These are phyloP conservation scores for Turdus rufiventris DNA, from an alignment of 2,113 vertebrate species.

Conservation along the genomic window DNA sequence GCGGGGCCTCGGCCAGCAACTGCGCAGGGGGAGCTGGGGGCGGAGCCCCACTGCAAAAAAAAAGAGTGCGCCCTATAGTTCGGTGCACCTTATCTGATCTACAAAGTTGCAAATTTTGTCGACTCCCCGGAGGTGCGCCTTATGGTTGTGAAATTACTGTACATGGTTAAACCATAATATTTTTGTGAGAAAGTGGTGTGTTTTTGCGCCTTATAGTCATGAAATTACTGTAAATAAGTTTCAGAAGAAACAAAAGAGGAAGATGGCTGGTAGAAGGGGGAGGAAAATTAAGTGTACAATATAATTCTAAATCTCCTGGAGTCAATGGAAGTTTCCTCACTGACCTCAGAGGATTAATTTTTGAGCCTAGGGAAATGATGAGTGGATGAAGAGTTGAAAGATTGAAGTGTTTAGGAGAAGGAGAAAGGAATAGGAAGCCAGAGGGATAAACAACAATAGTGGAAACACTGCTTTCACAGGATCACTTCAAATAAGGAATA, in stretches of 20 bases:
- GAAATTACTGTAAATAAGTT: conserved; percentile 50
- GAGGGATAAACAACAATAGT: background rate
- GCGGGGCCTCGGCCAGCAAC: too few species aligned
- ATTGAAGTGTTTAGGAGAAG: conserved; percentile 39
- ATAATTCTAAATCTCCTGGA: conserved; percentile 48
- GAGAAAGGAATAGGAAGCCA: conserved; percentile 30
- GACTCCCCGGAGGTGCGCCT: too few species aligned
- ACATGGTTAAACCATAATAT: background rate
- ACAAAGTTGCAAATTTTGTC: too few species aligned
- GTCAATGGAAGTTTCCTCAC: conserved; percentile 34
- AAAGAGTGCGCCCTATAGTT: too few species aligned
- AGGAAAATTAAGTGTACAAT: background rate
- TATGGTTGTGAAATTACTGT: too few species aligned
- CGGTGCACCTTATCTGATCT: too few species aligned
- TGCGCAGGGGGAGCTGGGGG: too few species aligned
- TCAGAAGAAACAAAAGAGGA: conserved; percentile 23
- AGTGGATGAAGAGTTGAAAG: conserved; percentile 55
- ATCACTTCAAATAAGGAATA: conserved; percentile 2
- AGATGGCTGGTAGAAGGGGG: background rate
- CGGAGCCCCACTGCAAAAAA: too few species aligned
- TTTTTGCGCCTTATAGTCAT: too few species aligned
- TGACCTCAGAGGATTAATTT: conserved; percentile 42
- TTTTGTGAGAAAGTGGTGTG: background rate
- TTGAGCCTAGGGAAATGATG: conserved; percentile 60
- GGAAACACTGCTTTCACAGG: background rate